Conservation (phyloP, 2,888 invertebrate species). For the Dicycla oo region DNA sequence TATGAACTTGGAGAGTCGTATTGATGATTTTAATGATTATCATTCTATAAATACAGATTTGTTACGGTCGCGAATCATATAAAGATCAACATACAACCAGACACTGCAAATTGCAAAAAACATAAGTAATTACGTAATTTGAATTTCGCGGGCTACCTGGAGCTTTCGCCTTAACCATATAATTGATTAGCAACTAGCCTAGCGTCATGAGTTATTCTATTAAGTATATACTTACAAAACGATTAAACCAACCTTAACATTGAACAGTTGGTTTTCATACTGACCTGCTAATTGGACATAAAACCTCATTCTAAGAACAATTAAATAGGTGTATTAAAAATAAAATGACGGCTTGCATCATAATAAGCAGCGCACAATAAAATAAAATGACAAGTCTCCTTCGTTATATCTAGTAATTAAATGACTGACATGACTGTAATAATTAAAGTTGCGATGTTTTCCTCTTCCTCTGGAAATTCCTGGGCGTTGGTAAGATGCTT, state of each 20-base stretch:
- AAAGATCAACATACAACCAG: too few species aligned
- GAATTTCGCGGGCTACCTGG: too few species aligned
- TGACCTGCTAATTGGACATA: constrained; percentile 48
- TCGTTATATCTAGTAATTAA: constrained; percentile 30
- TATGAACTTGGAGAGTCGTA: too few species aligned
- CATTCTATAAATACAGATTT: too few species aligned
- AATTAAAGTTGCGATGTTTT: constrained; percentile 66
- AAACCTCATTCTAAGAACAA: constrained; percentile 51
- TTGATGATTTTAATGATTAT: too few species aligned
- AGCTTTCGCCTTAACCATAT: too few species aligned
- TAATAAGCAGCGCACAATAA: constrained; percentile 64
- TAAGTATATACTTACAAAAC: constrained; percentile 12
- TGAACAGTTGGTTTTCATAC: constrained; percentile 23
- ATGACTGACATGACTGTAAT: constrained; percentile 28
- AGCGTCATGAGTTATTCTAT: constrained; percentile 16
- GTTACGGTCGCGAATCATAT: too few species aligned
- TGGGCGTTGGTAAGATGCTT: constrained; percentile 83
- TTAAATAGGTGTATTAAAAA: constrained; percentile 39
- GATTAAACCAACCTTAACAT: constrained; percentile 16
- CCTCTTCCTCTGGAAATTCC: constrained; percentile 70
- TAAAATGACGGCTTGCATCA: constrained; percentile 20
- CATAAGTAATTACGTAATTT: too few species aligned
- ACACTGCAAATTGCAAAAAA: too few species aligned
- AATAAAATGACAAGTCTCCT: constrained; percentile 40
- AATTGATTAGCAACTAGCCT: constrained; percentile 15